A percentile compares a stretch with the other conserved stretches of the same genome.
Evolutionary conservation across 2,888 invertebrate species (phyloP).

Genomic region (Ctenicera cuprea): DNA sequence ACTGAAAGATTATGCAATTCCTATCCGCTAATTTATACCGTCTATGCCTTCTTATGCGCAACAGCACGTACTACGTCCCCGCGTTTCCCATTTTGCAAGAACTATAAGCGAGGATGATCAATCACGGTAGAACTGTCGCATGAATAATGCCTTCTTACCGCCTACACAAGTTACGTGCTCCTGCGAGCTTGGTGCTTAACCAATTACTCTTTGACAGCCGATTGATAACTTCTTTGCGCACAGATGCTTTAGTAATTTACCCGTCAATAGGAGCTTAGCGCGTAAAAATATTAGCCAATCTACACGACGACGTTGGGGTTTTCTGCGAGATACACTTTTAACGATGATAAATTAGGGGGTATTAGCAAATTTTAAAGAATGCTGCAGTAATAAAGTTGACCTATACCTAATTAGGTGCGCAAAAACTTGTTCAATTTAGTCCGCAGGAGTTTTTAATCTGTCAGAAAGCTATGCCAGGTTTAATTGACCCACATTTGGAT

Average conservation of each 20-base stretch:
- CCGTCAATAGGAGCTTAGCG: slow-evolving; percentile 30
- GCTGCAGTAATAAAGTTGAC: slow-evolving; percentile 32
- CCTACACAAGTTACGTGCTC: slow-evolving; percentile 60
- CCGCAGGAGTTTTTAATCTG: slow-evolving; percentile 23
- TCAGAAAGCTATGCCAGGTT: slow-evolving; percentile 21
- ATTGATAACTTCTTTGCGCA: slow-evolving; percentile 67
- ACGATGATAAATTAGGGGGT: slow-evolving; percentile 25
- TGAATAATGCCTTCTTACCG: slow-evolving; percentile 58
- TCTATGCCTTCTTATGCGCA: slow-evolving; percentile 29
- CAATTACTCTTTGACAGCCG: slow-evolving; percentile 68
- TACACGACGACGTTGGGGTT: slow-evolving; percentile 23
- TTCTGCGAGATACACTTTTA: slow-evolving; percentile 24
- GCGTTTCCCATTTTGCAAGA: slow-evolving; percentile 45
- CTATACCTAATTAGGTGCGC: slow-evolving; percentile 31
- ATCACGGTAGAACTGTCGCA: slow-evolving; percentile 59
- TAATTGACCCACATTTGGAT: slow-evolving; percentile 32
- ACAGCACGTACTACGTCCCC: slow-evolving; percentile 36
- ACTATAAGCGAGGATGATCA: slow-evolving; percentile 57
- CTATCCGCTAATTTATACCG: slow-evolving; percentile 38
- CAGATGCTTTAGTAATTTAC: slow-evolving; percentile 32
- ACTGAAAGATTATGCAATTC: slow-evolving; percentile 43
- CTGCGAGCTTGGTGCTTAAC: slow-evolving; percentile 57
- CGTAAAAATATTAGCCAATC: slow-evolving; percentile 28
- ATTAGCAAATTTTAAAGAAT: slow-evolving; percentile 29
- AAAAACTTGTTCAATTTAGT: slow-evolving; percentile 35